Percentiles rank a stretch among this genome's conserved stretches.
Conservation (phyloP, 2,797 vertebrate species). For the Gymnoscopelus braueri region DNA sequence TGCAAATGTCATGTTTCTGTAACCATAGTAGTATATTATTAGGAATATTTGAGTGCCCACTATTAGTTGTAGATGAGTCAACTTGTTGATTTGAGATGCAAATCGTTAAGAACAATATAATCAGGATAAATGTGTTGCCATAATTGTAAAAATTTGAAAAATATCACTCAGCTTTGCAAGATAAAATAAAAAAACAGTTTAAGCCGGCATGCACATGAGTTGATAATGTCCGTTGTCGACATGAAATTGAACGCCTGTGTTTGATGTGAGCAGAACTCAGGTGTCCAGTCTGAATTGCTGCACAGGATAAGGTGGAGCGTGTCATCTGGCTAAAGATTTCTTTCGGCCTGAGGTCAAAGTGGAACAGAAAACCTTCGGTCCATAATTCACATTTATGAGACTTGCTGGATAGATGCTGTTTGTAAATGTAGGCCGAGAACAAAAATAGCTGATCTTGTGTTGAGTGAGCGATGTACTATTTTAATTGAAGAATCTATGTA, state of each 20-base stretch:
- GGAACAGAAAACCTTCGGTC: slow-evolving; percentile 12
- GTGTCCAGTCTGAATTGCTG: slow-evolving; percentile 23
- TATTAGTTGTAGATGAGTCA: too few relatives aligned
- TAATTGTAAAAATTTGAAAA: too few relatives aligned
- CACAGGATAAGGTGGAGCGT: slow-evolving; percentile 32
- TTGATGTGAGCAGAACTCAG: slow-evolving; percentile 8
- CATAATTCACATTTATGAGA: not conserved
- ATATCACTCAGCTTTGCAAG: not conserved
- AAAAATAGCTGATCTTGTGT: not conserved
- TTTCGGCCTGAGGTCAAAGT: slow-evolving; percentile 19
- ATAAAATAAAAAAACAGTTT: not conserved
- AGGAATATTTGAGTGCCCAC: too few relatives aligned
- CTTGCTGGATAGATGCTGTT: not conserved
- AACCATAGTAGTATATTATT: too few relatives aligned
- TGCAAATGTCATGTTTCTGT: too few relatives aligned
- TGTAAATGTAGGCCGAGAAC: slow-evolving; percentile 4
- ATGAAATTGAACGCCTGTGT: slow-evolving; percentile 23
- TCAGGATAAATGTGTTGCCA: too few relatives aligned
- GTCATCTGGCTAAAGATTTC: slow-evolving; percentile 11
- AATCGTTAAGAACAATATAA: too few relatives aligned
- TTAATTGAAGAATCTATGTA: slow-evolving; percentile 28
- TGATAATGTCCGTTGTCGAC: slow-evolving; percentile 4
- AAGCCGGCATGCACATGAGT: not conserved
- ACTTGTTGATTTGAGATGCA: too few relatives aligned
- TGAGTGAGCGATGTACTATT: slow-evolving; percentile 14